phyloP scores from a whole-genome alignment of 2,888 invertebrate genomes.

The Ormyrus rosae region DNA sequence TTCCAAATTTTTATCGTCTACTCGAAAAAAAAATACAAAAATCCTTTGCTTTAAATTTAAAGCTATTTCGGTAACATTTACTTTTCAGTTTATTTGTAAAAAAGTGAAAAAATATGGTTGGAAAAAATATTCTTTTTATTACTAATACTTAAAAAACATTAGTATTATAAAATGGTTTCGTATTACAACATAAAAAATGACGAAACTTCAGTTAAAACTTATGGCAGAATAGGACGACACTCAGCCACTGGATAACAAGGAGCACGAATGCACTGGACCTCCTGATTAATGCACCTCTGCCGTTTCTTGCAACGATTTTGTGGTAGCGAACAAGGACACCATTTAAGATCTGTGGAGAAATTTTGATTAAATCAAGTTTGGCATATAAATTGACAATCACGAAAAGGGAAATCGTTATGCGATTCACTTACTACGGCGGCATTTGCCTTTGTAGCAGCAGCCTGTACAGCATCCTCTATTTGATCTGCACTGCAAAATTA shows the following conservation, averaged over 20 bases:
- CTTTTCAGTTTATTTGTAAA: too few relatives aligned
- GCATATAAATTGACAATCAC: not conserved
- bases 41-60: too few relatives aligned
- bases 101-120: too few relatives aligned
- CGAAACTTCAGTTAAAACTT: too few relatives aligned
- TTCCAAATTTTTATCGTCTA: too few relatives aligned
- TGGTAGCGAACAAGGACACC: conserved; percentile 16
- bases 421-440: not conserved
- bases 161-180: too few relatives aligned
- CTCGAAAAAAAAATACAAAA: too few relatives aligned
- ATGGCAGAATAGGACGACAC: not conserved
- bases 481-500: not conserved
- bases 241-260: conserved; percentile 30
- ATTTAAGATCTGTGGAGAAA: not conserved
- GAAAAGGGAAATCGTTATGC: not conserved
- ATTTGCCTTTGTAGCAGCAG: not conserved
- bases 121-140: too few relatives aligned
- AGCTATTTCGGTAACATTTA: too few relatives aligned
- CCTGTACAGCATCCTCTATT: not conserved
- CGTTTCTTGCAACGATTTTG: not conserved
- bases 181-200: too few relatives aligned
- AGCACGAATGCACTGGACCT: conserved; percentile 19
- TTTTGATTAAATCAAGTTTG: not conserved
- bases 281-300: not conserved
- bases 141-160: too few relatives aligned